Conservation (phyloP, 1,140 invertebrate species). For the Thereuonema tuberculata region DNA sequence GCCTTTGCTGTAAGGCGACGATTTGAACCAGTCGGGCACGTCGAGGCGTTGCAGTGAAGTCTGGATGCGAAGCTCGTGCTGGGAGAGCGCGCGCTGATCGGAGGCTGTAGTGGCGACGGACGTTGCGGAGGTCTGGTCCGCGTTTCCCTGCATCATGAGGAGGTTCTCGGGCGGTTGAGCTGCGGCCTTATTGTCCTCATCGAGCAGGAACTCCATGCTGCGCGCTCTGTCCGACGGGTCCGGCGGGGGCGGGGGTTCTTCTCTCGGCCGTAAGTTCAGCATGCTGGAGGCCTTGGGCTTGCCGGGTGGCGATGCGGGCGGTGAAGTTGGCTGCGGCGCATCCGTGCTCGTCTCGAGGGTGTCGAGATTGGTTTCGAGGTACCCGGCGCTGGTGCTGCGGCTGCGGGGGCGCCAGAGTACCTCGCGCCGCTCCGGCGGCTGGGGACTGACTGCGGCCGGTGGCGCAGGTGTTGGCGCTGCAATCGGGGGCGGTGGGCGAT, state of each 20-base stretch:
- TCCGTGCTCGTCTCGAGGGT: background rate
- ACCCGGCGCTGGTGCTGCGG: background rate
- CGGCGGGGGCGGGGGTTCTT: conserved; percentile 19
- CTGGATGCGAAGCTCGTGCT: conserved; percentile 82
- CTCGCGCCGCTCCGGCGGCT: background rate
- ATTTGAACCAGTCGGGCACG: conserved; percentile 89
- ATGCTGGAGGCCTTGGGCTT: background rate
- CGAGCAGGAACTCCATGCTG: conserved; percentile 84
- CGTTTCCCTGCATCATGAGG: conserved; percentile 30
- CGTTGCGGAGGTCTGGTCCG: background rate
- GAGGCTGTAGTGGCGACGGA: conserved; percentile 28
- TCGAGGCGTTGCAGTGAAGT: conserved; percentile 81
- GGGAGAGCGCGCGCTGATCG: conserved; percentile 55
- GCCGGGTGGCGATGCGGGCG: background rate
- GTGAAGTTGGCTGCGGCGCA: background rate
- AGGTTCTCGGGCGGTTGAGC: conserved; percentile 80
- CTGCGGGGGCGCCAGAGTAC: background rate
- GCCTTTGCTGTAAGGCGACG: conserved; percentile 49
- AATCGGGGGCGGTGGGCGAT: background rate
- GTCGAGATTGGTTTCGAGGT: conserved; percentile 2
- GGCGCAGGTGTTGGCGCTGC: background rate
- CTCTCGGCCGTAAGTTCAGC: conserved; percentile 1
- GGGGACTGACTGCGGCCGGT: background rate
- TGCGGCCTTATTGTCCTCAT: conserved; percentile 68
- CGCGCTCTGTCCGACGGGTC: conserved; percentile 45